Conservation (phyloP, 2,113 vertebrate species). For the Amphiprion percula region DNA sequence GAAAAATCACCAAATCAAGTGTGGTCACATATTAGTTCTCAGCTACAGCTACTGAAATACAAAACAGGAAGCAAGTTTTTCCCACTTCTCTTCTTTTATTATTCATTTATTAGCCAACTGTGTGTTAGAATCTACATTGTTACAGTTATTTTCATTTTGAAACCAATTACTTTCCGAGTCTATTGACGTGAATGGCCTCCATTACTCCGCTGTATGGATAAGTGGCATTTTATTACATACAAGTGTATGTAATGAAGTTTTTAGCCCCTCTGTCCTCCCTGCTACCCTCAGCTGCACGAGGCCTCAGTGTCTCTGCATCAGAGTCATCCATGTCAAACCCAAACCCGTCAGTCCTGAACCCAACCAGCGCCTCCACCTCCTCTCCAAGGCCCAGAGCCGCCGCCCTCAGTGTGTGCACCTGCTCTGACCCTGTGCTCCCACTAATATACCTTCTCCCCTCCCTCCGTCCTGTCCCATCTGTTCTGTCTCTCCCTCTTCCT, state of each 20-base stretch:
- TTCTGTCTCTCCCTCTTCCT: conserved; percentile 76
- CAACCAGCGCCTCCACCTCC: conserved; percentile 58
- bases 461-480: conserved; percentile 79
- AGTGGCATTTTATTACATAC: conserved; percentile 28
- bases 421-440: conserved; percentile 81
- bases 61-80: no score
- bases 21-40: background rate
- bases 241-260: conserved; percentile 40
- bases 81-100: background rate
- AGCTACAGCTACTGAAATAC: background rate
- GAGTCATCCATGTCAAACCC: conserved; percentile 61
- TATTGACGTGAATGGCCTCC: background rate
- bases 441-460: conserved; percentile 82
- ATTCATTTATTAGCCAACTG: background rate
- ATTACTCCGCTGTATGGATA: background rate
- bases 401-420: conserved; percentile 82
- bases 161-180: background rate
- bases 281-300: conserved; percentile 43
- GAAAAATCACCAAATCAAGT: background rate
- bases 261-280: conserved; percentile 47
- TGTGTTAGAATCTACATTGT: background rate
- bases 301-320: conserved; percentile 59
- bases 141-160: background rate
- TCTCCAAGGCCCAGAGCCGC: conserved; percentile 58
- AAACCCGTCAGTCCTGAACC: conserved; percentile 57